Evolutionary conservation across 2,113 vertebrate species (phyloP).

Genomic region (Erythrocercus mccallii): DNA sequence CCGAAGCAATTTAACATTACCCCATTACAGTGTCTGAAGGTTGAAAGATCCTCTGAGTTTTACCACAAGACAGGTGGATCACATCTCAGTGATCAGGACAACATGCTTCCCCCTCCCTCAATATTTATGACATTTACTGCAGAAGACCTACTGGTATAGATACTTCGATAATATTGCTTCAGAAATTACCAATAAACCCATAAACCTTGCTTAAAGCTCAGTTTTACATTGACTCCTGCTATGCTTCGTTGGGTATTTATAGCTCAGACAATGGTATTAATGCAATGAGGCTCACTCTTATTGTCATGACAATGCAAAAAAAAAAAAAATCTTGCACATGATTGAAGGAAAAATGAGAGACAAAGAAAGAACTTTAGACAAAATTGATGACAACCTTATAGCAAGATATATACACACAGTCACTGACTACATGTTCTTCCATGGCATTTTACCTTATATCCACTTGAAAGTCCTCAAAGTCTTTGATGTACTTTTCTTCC

Average conservation of each 20-base stretch:
- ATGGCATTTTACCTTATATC: neutral
- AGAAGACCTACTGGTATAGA: neutral
- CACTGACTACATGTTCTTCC: neutral
- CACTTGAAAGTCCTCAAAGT: neutral
- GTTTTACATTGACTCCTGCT: neutral
- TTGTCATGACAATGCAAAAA: neutral
- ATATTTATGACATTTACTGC: neutral
- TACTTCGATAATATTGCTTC: neutral
- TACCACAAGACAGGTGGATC: neutral
- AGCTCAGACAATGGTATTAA: neutral
- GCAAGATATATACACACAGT: neutral
- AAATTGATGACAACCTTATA: neutral
- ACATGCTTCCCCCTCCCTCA: rapidly evolving
- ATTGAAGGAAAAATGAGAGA: neutral
- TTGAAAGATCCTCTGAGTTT: neutral
- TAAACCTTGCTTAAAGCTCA: neutral
- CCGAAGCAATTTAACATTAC: neutral
- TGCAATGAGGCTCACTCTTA: neutral
- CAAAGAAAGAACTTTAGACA: neutral
- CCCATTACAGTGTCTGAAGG: neutral
- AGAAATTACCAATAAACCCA: neutral
- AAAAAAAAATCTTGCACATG: neutral
- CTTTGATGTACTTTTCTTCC: neutral
- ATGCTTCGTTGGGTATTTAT: neutral
- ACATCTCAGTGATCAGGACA: neutral